These are phyloP conservation scores for Dorcus parallelipipedus DNA, from an alignment of 2,888 invertebrate genomes.

Conservation along the genomic window DNA sequence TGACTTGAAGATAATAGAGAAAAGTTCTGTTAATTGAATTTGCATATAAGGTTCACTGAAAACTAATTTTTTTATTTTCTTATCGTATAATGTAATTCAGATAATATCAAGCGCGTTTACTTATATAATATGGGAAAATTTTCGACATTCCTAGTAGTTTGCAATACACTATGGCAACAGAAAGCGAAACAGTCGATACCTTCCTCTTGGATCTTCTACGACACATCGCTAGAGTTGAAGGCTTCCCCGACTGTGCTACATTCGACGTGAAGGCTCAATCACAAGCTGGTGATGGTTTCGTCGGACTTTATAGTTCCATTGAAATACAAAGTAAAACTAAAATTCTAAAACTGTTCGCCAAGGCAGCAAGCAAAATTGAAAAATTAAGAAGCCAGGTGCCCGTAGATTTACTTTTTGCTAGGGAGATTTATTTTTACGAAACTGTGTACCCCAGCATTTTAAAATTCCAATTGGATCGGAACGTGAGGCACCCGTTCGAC, in stretches of 20 bases:
- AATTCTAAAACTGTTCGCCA: slow-evolving; percentile 16
- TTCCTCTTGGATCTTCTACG: no score
- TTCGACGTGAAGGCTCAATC: not conserved
- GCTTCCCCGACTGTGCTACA: not conserved
- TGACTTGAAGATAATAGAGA: no score
- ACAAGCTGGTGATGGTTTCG: slow-evolving; percentile 19
- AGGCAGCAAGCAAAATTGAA: slow-evolving; percentile 15
- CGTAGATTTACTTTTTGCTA: not conserved
- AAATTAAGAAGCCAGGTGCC: slow-evolving; percentile 1
- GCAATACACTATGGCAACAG: no score
- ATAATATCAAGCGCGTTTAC: no score
- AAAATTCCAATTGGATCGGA: not conserved
- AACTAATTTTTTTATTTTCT: no score
- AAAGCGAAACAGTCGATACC: no score
- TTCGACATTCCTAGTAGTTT: no score
- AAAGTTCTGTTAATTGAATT: no score
- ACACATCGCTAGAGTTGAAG: no score
- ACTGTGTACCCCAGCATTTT: not conserved
- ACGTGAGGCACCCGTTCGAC: not conserved
- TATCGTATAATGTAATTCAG: no score
- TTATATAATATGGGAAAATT: no score
- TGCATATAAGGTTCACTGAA: no score
- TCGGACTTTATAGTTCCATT: slow-evolving; percentile 12
- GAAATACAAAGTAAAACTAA: slow-evolving; percentile 13
- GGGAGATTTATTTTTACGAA: not conserved